Percentiles rank a stretch among this genome's conserved stretches.
These are phyloP conservation scores for Heliconius charithonia DNA, from an alignment of 2,888 invertebrate species.

Conservation along the genomic window DNA sequence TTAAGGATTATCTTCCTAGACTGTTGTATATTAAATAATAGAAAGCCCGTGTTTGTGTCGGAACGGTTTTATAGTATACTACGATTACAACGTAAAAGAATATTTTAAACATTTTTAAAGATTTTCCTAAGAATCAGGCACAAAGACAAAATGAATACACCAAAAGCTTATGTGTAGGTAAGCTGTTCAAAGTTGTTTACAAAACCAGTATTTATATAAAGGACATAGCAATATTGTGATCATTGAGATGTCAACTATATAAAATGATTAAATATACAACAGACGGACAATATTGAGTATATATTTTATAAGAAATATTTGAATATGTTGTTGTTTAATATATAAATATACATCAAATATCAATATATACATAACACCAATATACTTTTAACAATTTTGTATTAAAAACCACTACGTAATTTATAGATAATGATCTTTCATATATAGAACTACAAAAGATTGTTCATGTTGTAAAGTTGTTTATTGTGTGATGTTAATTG, in stretches of 20 bases:
- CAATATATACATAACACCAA: neutral
- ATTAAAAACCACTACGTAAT: constrained; percentile 1
- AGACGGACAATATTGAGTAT: neutral
- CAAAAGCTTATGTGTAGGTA: too few species aligned
- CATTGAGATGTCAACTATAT: neutral
- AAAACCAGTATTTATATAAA: neutral
- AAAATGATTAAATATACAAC: neutral
- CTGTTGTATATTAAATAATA: neutral
- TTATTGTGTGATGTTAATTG: neutral
- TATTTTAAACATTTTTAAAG: neutral
- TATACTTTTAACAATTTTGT: neutral
- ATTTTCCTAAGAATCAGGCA: neutral
- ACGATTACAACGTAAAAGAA: neutral
- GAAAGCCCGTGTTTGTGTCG: neutral
- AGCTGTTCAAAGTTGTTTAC: neutral
- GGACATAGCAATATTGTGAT: neutral
- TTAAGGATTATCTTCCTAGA: neutral
- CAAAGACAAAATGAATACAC: neutral
- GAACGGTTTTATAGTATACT: neutral
- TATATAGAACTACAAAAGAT: neutral
- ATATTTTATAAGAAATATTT: constrained; percentile 11
- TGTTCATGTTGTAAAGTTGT: neutral
- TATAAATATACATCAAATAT: too few species aligned
- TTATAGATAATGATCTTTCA: neutral
- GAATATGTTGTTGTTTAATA: neutral